Evolutionary conservation across 2,113 vertebrate genomes (phyloP), one percentile per base, ranked within the genome.

Genomic region (Pygoscelis antarcticus): DNA sequence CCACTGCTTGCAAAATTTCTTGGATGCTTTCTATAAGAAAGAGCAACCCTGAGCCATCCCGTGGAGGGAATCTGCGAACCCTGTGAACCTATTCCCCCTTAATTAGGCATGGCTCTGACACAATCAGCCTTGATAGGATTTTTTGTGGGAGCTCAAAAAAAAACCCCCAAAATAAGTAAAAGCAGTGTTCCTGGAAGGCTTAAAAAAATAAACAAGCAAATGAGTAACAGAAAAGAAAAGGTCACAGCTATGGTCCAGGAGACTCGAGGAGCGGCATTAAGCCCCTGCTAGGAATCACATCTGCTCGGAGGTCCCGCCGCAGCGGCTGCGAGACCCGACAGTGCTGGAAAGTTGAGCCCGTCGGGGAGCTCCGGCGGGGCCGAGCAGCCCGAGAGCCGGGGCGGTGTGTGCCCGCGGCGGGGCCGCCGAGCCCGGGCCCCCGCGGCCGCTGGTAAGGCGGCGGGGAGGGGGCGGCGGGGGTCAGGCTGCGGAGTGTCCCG

Each of bases 301-400:
- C 54, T 57, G 15, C 60, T 83, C 25, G 5, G 66, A 26, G 71
- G 26, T 65, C 4, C 36, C 7, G 0, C 12, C 19, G 11, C 70
- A 46, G 83, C 2, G 32, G 60, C 84, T 51, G 77, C 5, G 13
- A 46, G 71, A 21, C 11, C 17, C 18, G 9, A 16, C 19, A 9
- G 18, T 3, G 57, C 44, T 1, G 14, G 38, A 10, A 16, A 55
- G 64, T 0, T 0, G 27, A 64, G 44, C 8, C 14, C 40, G 11
- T 2, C 19, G 34, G 68, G 54, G 44, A 32, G 30, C 18, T 6
- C 32, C 18, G 18, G 27, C 8, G 14, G 30, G 54, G 34, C n/a
- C 38, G 16, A 29, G 32, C 51, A 62, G 77, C 60, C 42, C 49
- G 5, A 12, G 25, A 27, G 9, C 68, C 7, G 26, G 22, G 72